Evolutionary conservation across 2,113 vertebrate species (phyloP).

Genomic region (Zeus faber): DNA sequence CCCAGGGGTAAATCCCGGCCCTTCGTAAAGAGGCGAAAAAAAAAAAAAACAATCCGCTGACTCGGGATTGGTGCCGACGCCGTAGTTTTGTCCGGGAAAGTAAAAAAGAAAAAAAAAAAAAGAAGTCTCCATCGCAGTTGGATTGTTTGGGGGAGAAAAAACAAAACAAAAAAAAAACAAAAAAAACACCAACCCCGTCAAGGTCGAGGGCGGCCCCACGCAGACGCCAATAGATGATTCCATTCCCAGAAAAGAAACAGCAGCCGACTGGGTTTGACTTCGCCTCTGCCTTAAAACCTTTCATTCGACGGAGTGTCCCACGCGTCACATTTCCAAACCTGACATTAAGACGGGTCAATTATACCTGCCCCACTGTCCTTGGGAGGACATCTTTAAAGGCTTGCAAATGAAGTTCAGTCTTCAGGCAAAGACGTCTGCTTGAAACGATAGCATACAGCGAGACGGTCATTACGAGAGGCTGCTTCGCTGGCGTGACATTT

Average conservation of each 20-base stretch:
- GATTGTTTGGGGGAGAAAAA: no score
- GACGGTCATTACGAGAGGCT: constrained; percentile 15
- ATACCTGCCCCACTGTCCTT: constrained; percentile 19
- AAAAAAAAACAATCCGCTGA: no score
- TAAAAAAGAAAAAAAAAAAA: no score
- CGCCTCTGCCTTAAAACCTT: constrained; percentile 1
- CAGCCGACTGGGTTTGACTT: no score
- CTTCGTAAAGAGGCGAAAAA: constrained; percentile 3
- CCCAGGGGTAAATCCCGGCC: constrained; percentile 25
- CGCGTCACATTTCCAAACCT: neutral
- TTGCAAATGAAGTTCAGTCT: constrained; percentile 39
- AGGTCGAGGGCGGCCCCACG: no score
- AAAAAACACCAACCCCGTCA: no score
- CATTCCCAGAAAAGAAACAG: no score
- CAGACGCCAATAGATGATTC: no score
- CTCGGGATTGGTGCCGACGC: neutral
- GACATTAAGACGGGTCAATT: constrained; percentile 18
- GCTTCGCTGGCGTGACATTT: constrained; percentile 36
- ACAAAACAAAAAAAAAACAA: no score
- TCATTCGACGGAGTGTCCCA: no score
- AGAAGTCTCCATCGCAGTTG: no score
- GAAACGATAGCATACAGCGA: constrained; percentile 27
- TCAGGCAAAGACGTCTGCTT: constrained; percentile 7
- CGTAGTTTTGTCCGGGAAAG: no score
- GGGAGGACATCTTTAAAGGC: constrained; percentile 40